Base-by-base conservation (phyloP, 1,140 invertebrate genomes). In the Zaprionus kolodkinae region DNA sequence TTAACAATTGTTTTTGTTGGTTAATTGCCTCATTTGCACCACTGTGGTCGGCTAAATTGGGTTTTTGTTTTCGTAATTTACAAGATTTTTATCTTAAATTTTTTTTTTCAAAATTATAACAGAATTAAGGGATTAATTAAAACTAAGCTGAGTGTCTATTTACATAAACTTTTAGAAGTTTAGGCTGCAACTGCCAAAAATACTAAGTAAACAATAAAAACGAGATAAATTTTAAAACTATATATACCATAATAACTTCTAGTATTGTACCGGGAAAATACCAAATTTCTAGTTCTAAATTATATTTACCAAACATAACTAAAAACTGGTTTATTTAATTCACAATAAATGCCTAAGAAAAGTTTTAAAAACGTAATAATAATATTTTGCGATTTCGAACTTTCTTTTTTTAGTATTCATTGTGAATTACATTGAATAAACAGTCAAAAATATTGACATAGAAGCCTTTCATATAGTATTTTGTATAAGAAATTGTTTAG, bases 21-120 rank as follows among this genome's bases (percentile, higher is more conserved):
- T 48, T 73, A 77, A 79, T 77, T 79, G 69, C 74, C 40, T 74
- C 62, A 67, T 63, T 70, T 62, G 72, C 72, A 74, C 72, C 72
- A 59, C 27, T 45, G 27, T 59, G 64, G 56, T 68, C 56, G 64
- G 56, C 64, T 55, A 61, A 35, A 5, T 12, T n/a, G n/a, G n/a
- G 33, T 35, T 35, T 35, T 35, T 35, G 9, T 35, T 45, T 35
- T 33, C 11, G 1, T 27, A 67, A 64, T 66, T 25, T 75, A 68
- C 45, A 62, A 69, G 6, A 17, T 57, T 6, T 15, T 43, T n/a
- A n/a, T 27, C 38, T 6, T 13, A 30, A 27, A 30, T 5, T 3
- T 43, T 21, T 4, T 12, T 30, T 27, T 33, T 21, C 11, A 50
- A 35, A 48, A 61, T 27, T 61, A 6, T 25, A 45, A 54, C 35